These are phyloP conservation scores for Mycteria americana DNA, from an alignment of 2,797 vertebrate genomes.

Conservation along the genomic window DNA sequence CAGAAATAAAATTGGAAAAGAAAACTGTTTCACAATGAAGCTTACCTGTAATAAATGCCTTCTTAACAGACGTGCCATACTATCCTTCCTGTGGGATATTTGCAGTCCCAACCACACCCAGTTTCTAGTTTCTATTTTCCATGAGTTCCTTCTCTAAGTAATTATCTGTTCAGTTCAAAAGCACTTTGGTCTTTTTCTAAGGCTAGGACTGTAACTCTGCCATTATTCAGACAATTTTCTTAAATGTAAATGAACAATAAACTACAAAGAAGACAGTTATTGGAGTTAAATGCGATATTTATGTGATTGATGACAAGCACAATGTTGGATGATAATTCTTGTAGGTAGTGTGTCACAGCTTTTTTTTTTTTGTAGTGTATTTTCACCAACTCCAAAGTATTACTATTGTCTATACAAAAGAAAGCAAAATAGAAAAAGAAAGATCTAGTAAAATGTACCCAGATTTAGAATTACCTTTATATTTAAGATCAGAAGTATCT, in stretches of 20 bases:
- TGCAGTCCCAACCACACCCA: background rate
- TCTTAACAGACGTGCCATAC: background rate
- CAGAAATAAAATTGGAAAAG: background rate
- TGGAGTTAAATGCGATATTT: background rate
- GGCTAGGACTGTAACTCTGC: background rate
- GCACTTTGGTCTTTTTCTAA: background rate
- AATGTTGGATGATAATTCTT: background rate
- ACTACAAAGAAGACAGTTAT: background rate
- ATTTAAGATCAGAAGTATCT: background rate
- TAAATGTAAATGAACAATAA: background rate
- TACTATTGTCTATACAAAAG: background rate
- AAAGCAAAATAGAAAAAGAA: background rate
- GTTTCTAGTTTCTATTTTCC: background rate
- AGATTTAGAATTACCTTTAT: background rate
- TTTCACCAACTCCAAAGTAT: background rate
- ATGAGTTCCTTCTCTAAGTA: background rate
- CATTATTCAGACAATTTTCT: background rate
- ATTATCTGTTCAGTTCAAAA: background rate
- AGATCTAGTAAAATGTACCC: background rate
- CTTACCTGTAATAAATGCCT: accelerated
- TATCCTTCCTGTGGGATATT: background rate
- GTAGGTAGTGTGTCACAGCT: background rate
- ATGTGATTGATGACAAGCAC: background rate
- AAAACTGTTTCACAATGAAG: background rate
- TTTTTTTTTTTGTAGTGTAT: background rate